phyloP scores from a whole-genome alignment of 2,113 vertebrate species.

The Stegostoma tigrinum region DNA sequence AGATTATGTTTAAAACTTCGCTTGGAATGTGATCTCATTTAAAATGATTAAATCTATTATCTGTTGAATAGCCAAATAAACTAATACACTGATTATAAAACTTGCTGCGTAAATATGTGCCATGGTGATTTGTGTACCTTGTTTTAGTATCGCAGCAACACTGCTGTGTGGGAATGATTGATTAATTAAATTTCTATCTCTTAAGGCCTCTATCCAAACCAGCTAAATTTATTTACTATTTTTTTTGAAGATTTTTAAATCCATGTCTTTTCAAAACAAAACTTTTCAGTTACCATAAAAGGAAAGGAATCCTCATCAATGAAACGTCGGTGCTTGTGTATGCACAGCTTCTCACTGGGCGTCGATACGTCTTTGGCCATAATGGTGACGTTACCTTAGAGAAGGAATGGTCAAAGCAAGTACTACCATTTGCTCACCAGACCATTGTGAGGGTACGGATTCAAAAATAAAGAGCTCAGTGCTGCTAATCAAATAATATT shows the following conservation, averaged over 20 bases:
- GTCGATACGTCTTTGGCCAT: constrained; percentile 75
- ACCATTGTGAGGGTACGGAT: constrained; percentile 75
- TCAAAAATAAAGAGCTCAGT: not conserved
- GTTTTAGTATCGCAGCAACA: not conserved
- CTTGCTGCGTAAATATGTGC: not conserved
- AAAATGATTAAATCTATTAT: not conserved
- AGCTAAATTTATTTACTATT: not conserved
- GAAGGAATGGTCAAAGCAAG: constrained; percentile 94
- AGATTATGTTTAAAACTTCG: not conserved
- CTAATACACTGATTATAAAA: not conserved
- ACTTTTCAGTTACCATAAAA: constrained; percentile 67
- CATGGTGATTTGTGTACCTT: not conserved
- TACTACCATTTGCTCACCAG: constrained; percentile 82
- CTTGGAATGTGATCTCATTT: not conserved
- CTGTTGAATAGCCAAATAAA: not conserved
- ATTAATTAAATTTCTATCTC: not conserved
- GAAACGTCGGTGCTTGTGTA: constrained; percentile 76
- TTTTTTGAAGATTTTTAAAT: not conserved
- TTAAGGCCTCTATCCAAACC: not conserved
- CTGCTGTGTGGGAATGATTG: not conserved
- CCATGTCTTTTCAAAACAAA: constrained; percentile 32
- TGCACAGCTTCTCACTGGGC: constrained; percentile 79
- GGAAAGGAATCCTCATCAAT: constrained; percentile 86
- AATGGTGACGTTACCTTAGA: constrained; percentile 81
- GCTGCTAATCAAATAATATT: not conserved